These are phyloP conservation scores for Globia sparganii DNA, from an alignment of 2,888 invertebrate species.

Conservation along the genomic window DNA sequence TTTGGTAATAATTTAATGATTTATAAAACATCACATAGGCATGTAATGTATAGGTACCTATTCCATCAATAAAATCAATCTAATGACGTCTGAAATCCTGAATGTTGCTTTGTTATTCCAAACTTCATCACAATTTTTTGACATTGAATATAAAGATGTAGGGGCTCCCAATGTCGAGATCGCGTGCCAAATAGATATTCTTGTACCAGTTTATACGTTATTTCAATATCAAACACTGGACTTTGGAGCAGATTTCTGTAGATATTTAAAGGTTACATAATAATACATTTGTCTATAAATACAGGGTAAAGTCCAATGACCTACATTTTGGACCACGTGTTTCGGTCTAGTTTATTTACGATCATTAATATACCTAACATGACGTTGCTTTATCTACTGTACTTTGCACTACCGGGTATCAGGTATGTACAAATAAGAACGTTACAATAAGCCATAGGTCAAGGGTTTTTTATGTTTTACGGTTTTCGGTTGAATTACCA, in stretches of 20 bases:
- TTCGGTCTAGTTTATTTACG: constrained; percentile 36
- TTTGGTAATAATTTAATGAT: constrained; percentile 9
- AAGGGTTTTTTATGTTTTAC: constrained; percentile 11
- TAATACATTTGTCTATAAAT: constrained; percentile 46
- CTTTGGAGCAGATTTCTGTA: constrained; percentile 66
- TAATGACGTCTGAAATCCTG: constrained; percentile 24
- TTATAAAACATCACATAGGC: constrained; percentile 14
- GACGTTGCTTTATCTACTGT: constrained; percentile 2
- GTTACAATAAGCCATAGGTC: constrained; percentile 4
- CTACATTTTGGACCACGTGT: constrained; percentile 50
- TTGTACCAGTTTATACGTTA: constrained; percentile 66
- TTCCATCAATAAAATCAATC: constrained; percentile 10
- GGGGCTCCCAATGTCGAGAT: constrained; percentile 39
- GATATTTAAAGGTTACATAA: constrained; percentile 51
- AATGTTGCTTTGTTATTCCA: constrained; percentile 36
- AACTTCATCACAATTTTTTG: constrained; percentile 41
- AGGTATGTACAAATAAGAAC: constrained; percentile 6
- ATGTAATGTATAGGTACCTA: neutral
- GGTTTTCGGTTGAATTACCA: neutral
- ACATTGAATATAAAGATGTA: constrained; percentile 50
- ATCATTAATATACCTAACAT: constrained; percentile 9
- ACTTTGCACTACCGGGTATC: constrained; percentile 27
- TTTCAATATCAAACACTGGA: constrained; percentile 71
- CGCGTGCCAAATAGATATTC: constrained; percentile 75
- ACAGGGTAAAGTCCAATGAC: constrained; percentile 70